Conservation (phyloP, 2,888 invertebrate species). For the Thysanoteuthis rhombus region DNA sequence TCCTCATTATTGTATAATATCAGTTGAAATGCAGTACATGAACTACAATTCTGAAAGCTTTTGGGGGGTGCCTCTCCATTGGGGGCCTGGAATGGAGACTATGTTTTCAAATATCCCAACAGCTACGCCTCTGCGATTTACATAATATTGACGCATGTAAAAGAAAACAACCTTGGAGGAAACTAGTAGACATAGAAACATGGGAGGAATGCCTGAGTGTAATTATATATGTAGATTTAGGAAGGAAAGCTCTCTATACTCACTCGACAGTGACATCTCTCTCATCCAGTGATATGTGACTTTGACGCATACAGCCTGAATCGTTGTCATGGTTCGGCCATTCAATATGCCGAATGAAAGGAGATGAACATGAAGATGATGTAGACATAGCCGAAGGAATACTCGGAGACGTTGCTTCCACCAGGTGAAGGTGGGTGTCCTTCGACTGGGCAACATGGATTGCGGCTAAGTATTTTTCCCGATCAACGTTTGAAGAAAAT, state of each 20-base stretch:
- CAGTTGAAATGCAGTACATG: too few relatives aligned
- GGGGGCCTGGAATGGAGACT: too few relatives aligned
- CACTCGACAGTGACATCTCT: slow-evolving; percentile 24
- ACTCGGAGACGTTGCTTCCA: slow-evolving; percentile 27
- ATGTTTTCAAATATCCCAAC: too few relatives aligned
- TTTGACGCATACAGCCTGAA: slow-evolving; percentile 18
- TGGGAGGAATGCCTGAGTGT: too few relatives aligned
- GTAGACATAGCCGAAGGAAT: slow-evolving; percentile 16
- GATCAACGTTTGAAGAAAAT: slow-evolving; percentile 12
- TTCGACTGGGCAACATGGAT: slow-evolving; percentile 30
- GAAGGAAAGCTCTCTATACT: neutral
- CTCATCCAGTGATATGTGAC: slow-evolving; percentile 23
- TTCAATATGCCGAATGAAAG: slow-evolving; percentile 19
- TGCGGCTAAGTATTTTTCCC: slow-evolving; percentile 31
- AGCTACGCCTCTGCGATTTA: too few relatives aligned
- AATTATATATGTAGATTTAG: neutral
- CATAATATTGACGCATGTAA: too few relatives aligned
- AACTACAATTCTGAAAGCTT: too few relatives aligned
- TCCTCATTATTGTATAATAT: too few relatives aligned
- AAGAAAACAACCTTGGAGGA: too few relatives aligned
- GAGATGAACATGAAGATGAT: slow-evolving; percentile 26
- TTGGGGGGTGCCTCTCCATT: too few relatives aligned
- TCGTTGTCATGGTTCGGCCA: slow-evolving; percentile 25
- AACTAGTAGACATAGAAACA: too few relatives aligned
- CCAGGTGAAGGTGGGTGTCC: slow-evolving; percentile 24